Evolutionary conservation across 2,113 vertebrate species (phyloP), one percentile per base, ranked within the genome.

Genomic region (Silurus asotus): DNA sequence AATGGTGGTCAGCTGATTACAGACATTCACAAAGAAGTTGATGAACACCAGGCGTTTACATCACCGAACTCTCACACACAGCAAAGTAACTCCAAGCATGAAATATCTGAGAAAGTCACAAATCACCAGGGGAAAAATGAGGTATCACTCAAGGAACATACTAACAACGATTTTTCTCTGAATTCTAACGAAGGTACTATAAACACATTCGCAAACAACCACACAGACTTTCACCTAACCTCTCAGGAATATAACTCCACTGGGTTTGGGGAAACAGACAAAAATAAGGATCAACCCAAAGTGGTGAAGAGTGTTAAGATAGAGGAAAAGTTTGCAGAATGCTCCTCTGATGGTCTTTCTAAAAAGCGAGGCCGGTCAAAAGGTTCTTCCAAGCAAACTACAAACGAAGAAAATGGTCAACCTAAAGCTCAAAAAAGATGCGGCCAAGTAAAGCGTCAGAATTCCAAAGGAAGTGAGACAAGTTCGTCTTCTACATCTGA

Each of bases 361-460:
- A 97, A 96, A 93, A 97, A 97, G 90, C 97, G 96, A 91, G 91
- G 89, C 82, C 96, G 95, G 93, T 95, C 94, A 15, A 98, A 96
- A 89, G 94, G 93, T 86, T 94, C 94, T 84, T 91, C 87, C 28
- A 98, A 95, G 95, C 93, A 92, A 58, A 84, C 89, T 77, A 82
- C 83, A 9, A 97, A 98, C 86, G 96, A 97, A 48, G 96, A 95
- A 80, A 91, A 88, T 84, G 91, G 89, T 82, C 94, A 94, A 89
- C 90, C 93, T 53, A 98, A 96, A 91, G 92, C 93, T 58, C 83
- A 91, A 28, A 99, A 97, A 93, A 95, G 96, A 89, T 91, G 92
- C 48, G 91, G 93, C 70, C 97, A 95, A 49, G 90, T 95, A 84
- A 99, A 98, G 91, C 94, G 96, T 8, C 97, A 97, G 48, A 96